Conservation (phyloP, 2,888 invertebrate genomes). For the Copidosoma aretas region DNA sequence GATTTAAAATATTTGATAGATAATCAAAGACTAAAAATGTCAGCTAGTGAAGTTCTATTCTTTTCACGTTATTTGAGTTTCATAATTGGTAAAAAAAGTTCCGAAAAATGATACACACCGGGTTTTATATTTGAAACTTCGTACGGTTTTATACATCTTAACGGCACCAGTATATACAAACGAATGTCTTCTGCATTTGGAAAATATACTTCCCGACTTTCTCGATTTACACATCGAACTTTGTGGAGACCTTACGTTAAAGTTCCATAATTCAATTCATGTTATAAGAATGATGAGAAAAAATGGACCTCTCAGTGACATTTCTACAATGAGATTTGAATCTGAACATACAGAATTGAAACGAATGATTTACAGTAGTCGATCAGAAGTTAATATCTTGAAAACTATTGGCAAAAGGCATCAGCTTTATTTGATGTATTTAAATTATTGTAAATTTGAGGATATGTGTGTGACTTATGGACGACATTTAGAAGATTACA, state of each 20-base stretch:
- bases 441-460: constrained; percentile 4
- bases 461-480: constrained; percentile 17
- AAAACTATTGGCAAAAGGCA: constrained; percentile 25
- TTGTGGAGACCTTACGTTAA: constrained; percentile 26
- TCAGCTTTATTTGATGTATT: constrained; percentile 18
- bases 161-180: constrained; percentile 24
- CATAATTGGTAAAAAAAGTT: constrained; percentile 19
- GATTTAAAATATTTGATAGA: constrained; percentile 3
- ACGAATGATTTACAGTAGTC: not conserved
- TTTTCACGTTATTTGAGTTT: constrained; percentile 34
- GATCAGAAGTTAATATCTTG: constrained; percentile 24
- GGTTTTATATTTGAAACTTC: constrained; percentile 26
- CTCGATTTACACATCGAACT: constrained; percentile 11
- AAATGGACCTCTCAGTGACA: constrained; percentile 24
- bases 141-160: constrained; percentile 30
- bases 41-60: constrained; percentile 13
- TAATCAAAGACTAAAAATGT: constrained; percentile 9
- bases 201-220: constrained; percentile 25
- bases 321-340: constrained; percentile 29
- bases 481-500: not conserved
- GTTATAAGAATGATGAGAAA: constrained; percentile 15
- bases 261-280: constrained; percentile 31
- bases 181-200: constrained; percentile 18
- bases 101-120: constrained; percentile 14
- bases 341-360: constrained; percentile 26